Percentiles rank a stretch among this genome's conserved stretches.
Conservation (phyloP, 2,797 vertebrate genomes). For the Nyctalus aviator region DNA sequence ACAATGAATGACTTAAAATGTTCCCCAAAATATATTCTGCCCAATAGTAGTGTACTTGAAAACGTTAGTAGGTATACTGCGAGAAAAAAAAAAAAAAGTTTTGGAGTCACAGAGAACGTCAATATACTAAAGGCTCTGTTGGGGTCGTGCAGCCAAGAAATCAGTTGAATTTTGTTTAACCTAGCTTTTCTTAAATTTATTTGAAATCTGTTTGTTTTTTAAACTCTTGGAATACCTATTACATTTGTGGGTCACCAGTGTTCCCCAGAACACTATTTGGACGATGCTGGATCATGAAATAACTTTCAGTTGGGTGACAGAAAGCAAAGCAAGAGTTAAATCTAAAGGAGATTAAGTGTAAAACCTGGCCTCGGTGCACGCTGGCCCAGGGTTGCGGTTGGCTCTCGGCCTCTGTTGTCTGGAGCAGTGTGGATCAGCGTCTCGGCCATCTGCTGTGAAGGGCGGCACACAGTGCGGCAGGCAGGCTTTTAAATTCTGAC, state of each 20-base stretch:
- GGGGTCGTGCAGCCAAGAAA: background rate
- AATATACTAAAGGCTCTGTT: background rate
- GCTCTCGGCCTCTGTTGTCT: background rate
- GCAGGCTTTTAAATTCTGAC: background rate
- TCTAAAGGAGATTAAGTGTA: background rate
- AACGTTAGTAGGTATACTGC: background rate
- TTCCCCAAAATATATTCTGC: background rate
- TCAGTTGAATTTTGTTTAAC: background rate
- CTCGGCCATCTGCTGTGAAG: background rate
- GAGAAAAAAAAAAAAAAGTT: background rate
- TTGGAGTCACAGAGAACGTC: background rate
- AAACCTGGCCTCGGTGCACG: background rate
- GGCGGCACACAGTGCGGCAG: fast-evolving
- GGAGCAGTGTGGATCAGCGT: background rate
- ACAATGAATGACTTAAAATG: background rate
- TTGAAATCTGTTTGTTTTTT: background rate
- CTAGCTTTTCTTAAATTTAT: background rate
- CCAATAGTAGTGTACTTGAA: background rate
- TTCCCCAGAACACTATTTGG: background rate
- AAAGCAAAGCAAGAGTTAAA: background rate
- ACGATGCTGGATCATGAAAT: background rate
- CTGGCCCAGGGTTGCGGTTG: background rate
- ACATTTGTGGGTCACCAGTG: background rate
- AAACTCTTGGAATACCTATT: background rate
- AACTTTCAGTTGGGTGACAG: background rate